Conservation (phyloP, 2,797 vertebrate species). For the Distichodus sexfasciatus region DNA sequence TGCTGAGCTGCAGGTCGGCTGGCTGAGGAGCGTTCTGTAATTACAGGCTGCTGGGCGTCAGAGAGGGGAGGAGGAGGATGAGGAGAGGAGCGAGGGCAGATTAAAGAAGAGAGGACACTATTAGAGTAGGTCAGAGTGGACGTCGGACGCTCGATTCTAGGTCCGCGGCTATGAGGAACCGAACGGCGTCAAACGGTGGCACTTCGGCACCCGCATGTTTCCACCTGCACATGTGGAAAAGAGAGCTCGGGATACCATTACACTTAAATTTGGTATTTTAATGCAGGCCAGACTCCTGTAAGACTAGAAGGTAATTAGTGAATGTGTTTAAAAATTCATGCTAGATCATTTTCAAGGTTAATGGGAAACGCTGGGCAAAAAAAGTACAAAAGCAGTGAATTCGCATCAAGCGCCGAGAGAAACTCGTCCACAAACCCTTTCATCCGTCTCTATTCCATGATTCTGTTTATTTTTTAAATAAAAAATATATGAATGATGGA, state of each 20-base stretch:
- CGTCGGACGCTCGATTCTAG: constrained; percentile 2
- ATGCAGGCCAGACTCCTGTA: constrained; percentile 13
- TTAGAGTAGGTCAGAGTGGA: constrained; percentile 38
- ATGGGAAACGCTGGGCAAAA: constrained; percentile 2
- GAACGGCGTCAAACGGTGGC: background rate
- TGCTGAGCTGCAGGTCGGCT: constrained; percentile 19
- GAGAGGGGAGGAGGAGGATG: background rate
- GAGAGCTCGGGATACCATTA: constrained; percentile 11
- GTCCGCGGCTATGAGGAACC: constrained; percentile 19
- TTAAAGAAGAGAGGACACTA: constrained; percentile 49
- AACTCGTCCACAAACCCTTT: too few species aligned
- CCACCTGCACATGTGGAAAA: background rate
- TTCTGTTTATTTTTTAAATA: too few species aligned
- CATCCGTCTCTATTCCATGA: background rate
- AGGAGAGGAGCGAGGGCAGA: constrained; percentile 18
- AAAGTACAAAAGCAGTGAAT: constrained; percentile 10
- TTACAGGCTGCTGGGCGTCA: constrained; percentile 38
- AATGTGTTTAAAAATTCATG: constrained; percentile 40
- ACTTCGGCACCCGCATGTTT: background rate
- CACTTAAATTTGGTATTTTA: constrained; percentile 28
- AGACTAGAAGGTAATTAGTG: constrained; percentile 40
- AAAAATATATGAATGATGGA: too few species aligned
- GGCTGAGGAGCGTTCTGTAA: constrained; percentile 40
- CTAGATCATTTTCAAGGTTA: constrained; percentile 35
- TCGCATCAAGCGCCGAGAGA: background rate